Percentiles rank a stretch among this genome's conserved stretches.
These are phyloP conservation scores for Hyphantria cunea DNA, from an alignment of 1,140 invertebrate species.

Conservation along the genomic window DNA sequence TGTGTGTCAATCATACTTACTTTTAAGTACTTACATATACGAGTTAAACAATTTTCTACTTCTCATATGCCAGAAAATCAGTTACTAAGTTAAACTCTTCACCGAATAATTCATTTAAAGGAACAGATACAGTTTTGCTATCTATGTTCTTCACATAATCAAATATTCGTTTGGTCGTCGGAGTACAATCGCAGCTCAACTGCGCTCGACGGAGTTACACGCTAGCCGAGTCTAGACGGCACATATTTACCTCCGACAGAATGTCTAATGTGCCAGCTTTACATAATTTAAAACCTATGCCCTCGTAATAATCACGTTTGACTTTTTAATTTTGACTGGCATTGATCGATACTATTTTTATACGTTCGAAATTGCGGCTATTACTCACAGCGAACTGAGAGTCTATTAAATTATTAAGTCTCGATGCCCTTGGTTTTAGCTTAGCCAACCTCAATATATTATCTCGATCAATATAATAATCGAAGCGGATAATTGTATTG, in stretches of 20 bases:
- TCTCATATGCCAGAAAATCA: too few relatives aligned
- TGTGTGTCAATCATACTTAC: too few relatives aligned
- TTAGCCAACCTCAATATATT: constrained; percentile 14
- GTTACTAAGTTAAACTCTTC: neutral
- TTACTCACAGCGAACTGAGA: too few relatives aligned
- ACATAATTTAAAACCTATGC: constrained; percentile 43
- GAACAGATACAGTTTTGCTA: constrained; percentile 36
- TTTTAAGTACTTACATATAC: too few relatives aligned
- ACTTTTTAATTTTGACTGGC: constrained; percentile 36
- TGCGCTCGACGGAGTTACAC: constrained; percentile 47
- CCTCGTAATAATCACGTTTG: constrained; percentile 37
- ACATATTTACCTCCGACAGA: constrained; percentile 33
- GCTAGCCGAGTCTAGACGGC: constrained; percentile 56
- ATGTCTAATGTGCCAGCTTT: constrained; percentile 38
- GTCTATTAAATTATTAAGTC: constrained; percentile 16
- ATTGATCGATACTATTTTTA: constrained; percentile 14
- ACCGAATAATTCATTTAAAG: constrained; percentile 1
- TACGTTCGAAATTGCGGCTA: constrained; percentile 8
- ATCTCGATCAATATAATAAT: constrained; percentile 21
- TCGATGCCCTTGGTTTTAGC: constrained; percentile 1
- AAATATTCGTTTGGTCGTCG: constrained; percentile 55
- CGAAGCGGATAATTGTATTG: constrained; percentile 53
- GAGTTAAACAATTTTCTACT: too few relatives aligned
- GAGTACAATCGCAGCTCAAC: constrained; percentile 40
- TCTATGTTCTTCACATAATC: constrained; percentile 61